These are phyloP conservation scores for Rhaphigaster nebulosa DNA, from an alignment of 2,888 invertebrate species.

Conservation along the genomic window DNA sequence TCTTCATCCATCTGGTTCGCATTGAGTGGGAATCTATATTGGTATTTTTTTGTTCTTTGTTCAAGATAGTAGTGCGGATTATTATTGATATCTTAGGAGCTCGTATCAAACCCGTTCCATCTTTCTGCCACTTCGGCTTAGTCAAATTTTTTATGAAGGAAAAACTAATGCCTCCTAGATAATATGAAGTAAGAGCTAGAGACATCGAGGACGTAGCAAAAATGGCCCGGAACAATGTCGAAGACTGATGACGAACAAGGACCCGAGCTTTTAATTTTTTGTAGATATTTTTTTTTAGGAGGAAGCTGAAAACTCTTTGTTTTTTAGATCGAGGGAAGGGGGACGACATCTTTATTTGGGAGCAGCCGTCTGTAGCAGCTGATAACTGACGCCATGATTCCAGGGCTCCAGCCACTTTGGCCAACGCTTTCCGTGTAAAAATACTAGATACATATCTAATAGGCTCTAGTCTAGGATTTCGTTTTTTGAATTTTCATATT, in stretches of 20 bases:
- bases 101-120: not conserved
- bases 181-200: not conserved
- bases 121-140: not conserved
- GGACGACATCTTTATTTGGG: not conserved
- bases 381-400: constrained; percentile 8
- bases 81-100: not conserved
- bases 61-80: not conserved
- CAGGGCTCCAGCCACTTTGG: not conserved
- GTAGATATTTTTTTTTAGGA: constrained; percentile 19
- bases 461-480: not conserved
- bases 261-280: constrained; percentile 13
- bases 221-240: not conserved
- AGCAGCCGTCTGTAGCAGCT: not conserved
- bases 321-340: not conserved
- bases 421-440: not conserved
- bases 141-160: not conserved
- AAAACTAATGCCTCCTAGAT: not conserved
- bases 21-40: too few species aligned
- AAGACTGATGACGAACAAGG: not conserved
- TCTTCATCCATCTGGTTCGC: too few species aligned
- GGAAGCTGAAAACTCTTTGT: constrained; percentile 23
- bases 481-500: not conserved
- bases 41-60: not conserved
- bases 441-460: constrained; percentile 33
- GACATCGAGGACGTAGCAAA: not conserved